A percentile compares a stretch with the other conserved stretches of the same genome.
Conservation (phyloP, 2,113 vertebrate species). For the Mixornis gularis region DNA sequence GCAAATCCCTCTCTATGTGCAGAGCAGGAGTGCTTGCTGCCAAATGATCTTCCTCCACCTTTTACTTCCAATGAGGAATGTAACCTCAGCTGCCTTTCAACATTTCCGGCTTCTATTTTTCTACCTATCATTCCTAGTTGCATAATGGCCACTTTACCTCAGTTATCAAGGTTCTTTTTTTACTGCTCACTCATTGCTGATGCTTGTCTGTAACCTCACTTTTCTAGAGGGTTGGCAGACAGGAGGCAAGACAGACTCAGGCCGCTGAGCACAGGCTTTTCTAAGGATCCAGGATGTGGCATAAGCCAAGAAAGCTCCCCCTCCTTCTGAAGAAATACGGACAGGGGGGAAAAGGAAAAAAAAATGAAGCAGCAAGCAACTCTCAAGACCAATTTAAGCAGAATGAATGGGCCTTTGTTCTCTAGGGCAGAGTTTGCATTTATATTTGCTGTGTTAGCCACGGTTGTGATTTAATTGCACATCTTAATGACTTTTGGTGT, state of each 20-base stretch:
- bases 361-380: constrained; percentile 12
- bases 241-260: background rate
- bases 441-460: constrained; percentile 59
- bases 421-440: constrained; percentile 40
- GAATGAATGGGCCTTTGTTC: constrained; percentile 55
- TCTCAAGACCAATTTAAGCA: constrained; percentile 21
- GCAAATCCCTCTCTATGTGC: constrained; percentile 40
- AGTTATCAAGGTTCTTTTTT: background rate
- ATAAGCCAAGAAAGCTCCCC: constrained; percentile 31
- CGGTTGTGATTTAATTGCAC: constrained; percentile 45
- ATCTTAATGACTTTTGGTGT: constrained; percentile 54
- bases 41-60: constrained; percentile 34
- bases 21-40: background rate
- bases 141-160: background rate
- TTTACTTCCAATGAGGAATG: constrained; percentile 35
- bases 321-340: constrained; percentile 3
- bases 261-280: constrained; percentile 3
- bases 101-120: background rate
- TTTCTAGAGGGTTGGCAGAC: background rate
- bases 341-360: accelerated
- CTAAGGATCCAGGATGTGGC: constrained; percentile 25
- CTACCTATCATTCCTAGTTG: background rate
- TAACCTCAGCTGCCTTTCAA: constrained; percentile 8
- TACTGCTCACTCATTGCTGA: background rate
- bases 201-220: constrained; percentile 8